Base-by-base conservation (phyloP, 2,113 vertebrate species). In the Penelope pileata region DNA sequence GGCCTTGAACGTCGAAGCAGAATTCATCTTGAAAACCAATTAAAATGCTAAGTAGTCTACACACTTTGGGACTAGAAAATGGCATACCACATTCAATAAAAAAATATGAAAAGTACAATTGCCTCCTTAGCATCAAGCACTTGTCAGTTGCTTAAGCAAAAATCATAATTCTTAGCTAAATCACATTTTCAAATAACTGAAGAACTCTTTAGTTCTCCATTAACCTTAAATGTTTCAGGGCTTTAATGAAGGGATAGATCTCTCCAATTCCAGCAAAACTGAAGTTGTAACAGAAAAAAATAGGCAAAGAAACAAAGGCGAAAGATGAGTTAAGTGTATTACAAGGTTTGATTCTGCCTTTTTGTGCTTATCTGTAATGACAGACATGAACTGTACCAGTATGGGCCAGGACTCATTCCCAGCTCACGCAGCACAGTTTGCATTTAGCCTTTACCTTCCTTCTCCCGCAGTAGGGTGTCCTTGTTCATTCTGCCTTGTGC, bases 11-110 rank as follows among this genome's bases (percentile, higher is more conserved):
- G 64, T 50, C 67, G 90, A 90, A 75, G n/a, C 73, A 72, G 69
- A 94, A 91, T 88, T 83, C 82, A 94, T 50, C 59, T 34, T 83
- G 68, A 70, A 96, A 96, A 95, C 17, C 64, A 95, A 94, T 95
- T 96, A 95, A 94, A 93, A 96, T 91, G 93, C 75, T 94, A 96
- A 96, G 83, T 64, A 94, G 78, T 51, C 85, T 88, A 53, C 29
- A 69, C 32, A 19, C 75, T 80, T 59, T 54, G 59, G 59, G 51
- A 77, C 38, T 48, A 18, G 16, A 81, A 36, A 93, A 93, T 0
- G 51, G 23, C 54, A 69, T 24, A 47, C 3, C 36, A 22, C 54
- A 40, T 86, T 91, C 24, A n/a, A 48, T 40, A 74, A 79, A 51
- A 48, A 50, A 77, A 66, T 32, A 84, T 24, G 29, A 36, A 29